Percentiles rank a stretch among this genome's conserved stretches.
Evolutionary conservation across 1,140 invertebrate genomes (phyloP).

Genomic region (Bombus confusus): DNA sequence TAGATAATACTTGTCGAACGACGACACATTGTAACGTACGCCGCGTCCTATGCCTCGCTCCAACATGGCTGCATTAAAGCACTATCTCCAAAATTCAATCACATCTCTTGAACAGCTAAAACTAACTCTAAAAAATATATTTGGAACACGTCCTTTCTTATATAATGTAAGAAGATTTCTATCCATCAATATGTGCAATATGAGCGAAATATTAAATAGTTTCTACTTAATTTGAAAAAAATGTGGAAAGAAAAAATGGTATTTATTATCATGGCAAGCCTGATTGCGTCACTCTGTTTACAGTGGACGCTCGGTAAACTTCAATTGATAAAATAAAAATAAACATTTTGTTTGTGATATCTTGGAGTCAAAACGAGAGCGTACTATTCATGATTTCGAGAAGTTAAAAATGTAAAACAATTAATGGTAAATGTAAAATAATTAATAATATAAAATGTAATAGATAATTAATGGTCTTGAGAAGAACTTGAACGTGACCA

Average conservation of each 20-base stretch:
- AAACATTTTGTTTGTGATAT: background rate
- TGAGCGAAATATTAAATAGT: background rate
- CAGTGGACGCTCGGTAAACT: slow-evolving; percentile 18
- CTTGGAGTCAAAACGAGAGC: background rate
- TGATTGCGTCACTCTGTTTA: slow-evolving; percentile 51
- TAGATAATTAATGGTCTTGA: background rate
- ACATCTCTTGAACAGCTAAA: no score
- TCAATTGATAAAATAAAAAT: slow-evolving; percentile 33
- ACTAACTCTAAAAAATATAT: background rate
- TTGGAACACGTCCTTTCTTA: background rate
- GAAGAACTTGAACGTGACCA: background rate
- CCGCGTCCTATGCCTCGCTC: slow-evolving; percentile 66
- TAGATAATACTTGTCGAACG: slow-evolving; percentile 42
- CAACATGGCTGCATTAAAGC: slow-evolving; percentile 68
- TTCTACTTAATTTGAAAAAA: background rate
- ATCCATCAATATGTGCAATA: background rate
- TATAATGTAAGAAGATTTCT: background rate
- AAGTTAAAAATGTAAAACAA: background rate
- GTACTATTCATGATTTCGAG: background rate
- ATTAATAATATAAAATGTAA: no score
- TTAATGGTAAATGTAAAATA: no score
- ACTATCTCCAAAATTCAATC: slow-evolving; percentile 40
- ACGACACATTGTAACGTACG: slow-evolving; percentile 63
- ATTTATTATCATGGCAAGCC: slow-evolving; percentile 26
- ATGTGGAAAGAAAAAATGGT: background rate